Evolutionary conservation across 2,797 vertebrate species (phyloP).

Genomic region (Pogonophryne albipinna): DNA sequence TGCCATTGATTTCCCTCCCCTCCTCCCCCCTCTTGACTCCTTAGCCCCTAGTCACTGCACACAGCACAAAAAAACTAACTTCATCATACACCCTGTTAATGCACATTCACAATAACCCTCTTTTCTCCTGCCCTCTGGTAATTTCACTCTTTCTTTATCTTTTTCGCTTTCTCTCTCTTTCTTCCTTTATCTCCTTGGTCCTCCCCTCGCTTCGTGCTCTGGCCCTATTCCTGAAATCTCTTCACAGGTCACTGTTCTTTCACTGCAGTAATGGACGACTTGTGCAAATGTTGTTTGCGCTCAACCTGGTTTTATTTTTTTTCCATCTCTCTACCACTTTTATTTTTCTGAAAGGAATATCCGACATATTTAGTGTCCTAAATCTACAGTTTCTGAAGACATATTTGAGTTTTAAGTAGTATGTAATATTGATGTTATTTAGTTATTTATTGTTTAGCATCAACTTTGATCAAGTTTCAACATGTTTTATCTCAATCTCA

Average conservation of each 20-base stretch:
- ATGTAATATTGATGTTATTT: background rate
- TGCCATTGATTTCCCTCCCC: constrained; percentile 91
- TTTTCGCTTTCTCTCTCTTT: constrained; percentile 69
- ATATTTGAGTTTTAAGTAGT: background rate
- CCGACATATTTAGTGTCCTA: constrained; percentile 10
- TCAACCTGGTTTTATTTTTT: constrained; percentile 19
- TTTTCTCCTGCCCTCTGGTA: constrained; percentile 88
- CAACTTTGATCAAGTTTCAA: constrained; percentile 10
- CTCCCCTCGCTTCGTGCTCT: constrained; percentile 39
- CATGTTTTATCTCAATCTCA: background rate
- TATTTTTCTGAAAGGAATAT: constrained; percentile 16
- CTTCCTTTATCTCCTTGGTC: constrained; percentile 58
- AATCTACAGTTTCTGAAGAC: background rate
- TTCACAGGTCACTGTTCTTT: constrained; percentile 91
- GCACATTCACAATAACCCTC: constrained; percentile 89
- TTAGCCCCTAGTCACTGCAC: constrained; percentile 92
- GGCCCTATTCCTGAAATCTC: constrained; percentile 77
- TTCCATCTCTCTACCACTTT: background rate
- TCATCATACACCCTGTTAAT: constrained; percentile 90
- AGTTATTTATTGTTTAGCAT: background rate
- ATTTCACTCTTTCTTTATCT: constrained; percentile 86
- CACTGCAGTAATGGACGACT: constrained; percentile 66
- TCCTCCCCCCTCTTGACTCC: constrained; percentile 82
- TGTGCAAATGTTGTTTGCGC: constrained; percentile 47
- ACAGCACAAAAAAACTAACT: constrained; percentile 87